Evolutionary conservation across 2,888 invertebrate species (phyloP).

Genomic region (Andrena fulva): DNA sequence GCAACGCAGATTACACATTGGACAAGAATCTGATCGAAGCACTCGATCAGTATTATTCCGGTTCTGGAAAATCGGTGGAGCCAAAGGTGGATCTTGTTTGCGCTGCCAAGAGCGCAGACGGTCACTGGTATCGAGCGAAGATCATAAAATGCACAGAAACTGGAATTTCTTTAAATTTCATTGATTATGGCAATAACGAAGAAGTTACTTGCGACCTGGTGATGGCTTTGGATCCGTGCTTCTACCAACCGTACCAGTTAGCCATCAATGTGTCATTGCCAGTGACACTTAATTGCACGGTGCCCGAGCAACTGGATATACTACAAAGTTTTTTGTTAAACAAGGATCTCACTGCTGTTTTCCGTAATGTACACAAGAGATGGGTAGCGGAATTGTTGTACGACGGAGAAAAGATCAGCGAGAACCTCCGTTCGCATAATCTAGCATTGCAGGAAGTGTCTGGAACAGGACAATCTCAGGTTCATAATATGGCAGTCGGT

Average conservation of each 20-base stretch:
- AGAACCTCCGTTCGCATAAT: constrained; percentile 84
- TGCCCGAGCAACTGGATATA: constrained; percentile 84
- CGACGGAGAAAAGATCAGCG: constrained; percentile 86
- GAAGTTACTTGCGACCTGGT: constrained; percentile 85
- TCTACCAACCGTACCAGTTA: constrained; percentile 78
- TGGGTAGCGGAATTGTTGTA: constrained; percentile 87
- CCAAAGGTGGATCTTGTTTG: constrained; percentile 87
- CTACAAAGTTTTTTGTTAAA: constrained; percentile 79
- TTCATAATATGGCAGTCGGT: constrained; percentile 76
- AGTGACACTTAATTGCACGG: constrained; percentile 79
- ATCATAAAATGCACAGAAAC: constrained; percentile 85
- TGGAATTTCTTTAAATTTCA: constrained; percentile 86
- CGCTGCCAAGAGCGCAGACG: constrained; percentile 88
- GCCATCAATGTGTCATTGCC: constrained; percentile 79
- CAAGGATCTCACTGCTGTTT: constrained; percentile 86
- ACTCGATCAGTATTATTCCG: constrained; percentile 87
- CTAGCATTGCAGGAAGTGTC: constrained; percentile 36
- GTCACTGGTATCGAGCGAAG: constrained; percentile 90
- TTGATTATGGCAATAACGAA: constrained; percentile 91
- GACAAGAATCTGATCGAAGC: constrained; percentile 85
- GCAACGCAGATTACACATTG: constrained; percentile 84
- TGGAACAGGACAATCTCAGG: constrained; percentile 66
- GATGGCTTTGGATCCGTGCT: constrained; percentile 81
- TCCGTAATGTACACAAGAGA: constrained; percentile 86
- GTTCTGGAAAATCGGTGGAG: constrained; percentile 85